A percentile compares a stretch with the other conserved stretches of the same genome.
These are phyloP conservation scores for Acanthosoma haemorrhoidale DNA, from an alignment of 2,888 invertebrate genomes.

Conservation along the genomic window DNA sequence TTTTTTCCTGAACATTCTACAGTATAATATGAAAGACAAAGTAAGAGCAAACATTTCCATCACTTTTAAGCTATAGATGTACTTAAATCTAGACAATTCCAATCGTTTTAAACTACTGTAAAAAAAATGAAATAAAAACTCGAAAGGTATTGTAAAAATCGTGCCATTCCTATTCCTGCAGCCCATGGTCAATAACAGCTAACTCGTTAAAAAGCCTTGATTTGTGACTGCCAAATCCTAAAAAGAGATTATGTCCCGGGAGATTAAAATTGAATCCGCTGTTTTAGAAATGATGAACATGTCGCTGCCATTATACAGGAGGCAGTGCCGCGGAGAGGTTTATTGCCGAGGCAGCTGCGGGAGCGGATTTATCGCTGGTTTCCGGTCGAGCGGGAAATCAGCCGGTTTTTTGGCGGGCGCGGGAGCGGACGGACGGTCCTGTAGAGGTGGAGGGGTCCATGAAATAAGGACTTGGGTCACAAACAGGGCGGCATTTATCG, in stretches of 20 bases:
- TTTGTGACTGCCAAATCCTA: not conserved
- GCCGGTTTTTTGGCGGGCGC: not conserved
- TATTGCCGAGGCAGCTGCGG: not conserved
- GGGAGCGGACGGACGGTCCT: too few relatives aligned
- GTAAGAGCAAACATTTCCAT: too few relatives aligned
- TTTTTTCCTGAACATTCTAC: too few relatives aligned
- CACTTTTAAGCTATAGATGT: too few relatives aligned
- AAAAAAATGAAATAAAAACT: too few relatives aligned
- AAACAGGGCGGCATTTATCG: conserved; percentile 11
- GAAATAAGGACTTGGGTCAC: conserved; percentile 10
- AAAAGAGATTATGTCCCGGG: not conserved
- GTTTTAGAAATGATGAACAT: conserved; percentile 10
- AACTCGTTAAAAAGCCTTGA: not conserved
- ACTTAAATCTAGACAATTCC: too few relatives aligned
- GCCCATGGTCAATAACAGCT: too few relatives aligned
- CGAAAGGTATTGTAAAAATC: too few relatives aligned
- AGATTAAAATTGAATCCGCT: conserved; percentile 7
- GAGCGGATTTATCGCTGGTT: not conserved
- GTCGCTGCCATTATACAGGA: conserved; percentile 2
- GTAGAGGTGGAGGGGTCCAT: not conserved
- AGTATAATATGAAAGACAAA: too few relatives aligned
- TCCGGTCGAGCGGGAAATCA: not conserved
- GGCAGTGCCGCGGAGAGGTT: not conserved
- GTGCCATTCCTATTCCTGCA: too few relatives aligned
- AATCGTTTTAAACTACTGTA: too few relatives aligned